Evolutionary conservation across 1,140 invertebrate species (phyloP), one percentile per base, ranked within the genome.

Genomic region (Harlomillsia oculata): DNA sequence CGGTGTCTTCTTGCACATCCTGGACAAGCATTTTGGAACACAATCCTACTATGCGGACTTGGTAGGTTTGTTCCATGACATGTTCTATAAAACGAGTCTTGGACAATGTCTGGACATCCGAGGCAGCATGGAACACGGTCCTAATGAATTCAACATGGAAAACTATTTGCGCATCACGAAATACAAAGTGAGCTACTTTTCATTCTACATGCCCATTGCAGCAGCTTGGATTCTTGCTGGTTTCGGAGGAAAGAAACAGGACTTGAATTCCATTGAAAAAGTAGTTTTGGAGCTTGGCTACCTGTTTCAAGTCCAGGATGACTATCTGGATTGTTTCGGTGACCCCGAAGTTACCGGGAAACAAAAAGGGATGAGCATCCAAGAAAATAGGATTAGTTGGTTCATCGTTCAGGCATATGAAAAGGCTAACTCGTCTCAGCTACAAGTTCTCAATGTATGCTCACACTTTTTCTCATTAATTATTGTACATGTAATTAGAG

Each of bases 311-410:
- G 85, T 95, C 32, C 89, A 89, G 75, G 85, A 82, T 69, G 80
- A 83, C 63, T 81, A 73, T 56, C 63, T 82, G 26, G 81, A 83
- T 65, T 80, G 77, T 55, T 83, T 72, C 71, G 80, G 80, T 2
- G 73, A 80, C 65, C 71, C 74, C 13, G 67, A 69, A 32, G 69
- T 78, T 4, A 80, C 76, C 20, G 81, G 81, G 5, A 82, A 97
- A 75, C 73, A 82, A 66, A 72, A 79, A 20, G 79, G 79, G 21
- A 92, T 82, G 4, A 94, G 98, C 68, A 96, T 98, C 60, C 77
- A 85, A 71, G 89, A 95, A 65, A 90, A 90, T 26, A 98, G 98
- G 76, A 98, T 94, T 72, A 83, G 89, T 1, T 98, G 95, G 95
- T 74, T 98, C 21, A 80, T 87, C 13, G 87, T 94, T 14, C 83